A percentile compares a stretch with the other conserved stretches of the same genome.
phyloP scores from a whole-genome alignment of 2,113 vertebrate genomes.

The Chaetura pelagica region DNA sequence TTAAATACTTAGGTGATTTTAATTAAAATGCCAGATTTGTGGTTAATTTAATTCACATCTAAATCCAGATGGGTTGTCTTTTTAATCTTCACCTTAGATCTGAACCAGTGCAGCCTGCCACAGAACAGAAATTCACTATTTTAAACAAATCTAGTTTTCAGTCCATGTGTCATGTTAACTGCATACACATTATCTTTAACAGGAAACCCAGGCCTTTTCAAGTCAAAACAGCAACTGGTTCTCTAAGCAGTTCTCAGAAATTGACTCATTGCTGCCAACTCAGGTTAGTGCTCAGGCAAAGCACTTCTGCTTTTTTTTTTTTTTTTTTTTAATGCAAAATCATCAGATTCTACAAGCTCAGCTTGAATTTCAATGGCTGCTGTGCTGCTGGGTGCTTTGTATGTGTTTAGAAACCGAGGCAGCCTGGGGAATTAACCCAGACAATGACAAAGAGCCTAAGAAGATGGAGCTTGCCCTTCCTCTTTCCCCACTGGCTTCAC shows the following conservation, averaged over 20 bases:
- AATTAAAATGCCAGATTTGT: neutral
- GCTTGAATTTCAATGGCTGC: neutral
- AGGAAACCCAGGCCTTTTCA: neutral
- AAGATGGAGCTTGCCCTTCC: neutral
- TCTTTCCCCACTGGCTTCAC: neutral
- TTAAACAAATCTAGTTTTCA: neutral
- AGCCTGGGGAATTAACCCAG: neutral
- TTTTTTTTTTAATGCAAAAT: neutral
- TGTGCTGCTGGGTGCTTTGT: neutral
- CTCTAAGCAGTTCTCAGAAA: neutral
- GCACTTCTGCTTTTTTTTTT: neutral
- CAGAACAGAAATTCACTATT: neutral
- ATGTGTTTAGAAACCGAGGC: neutral
- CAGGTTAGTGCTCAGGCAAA: neutral
- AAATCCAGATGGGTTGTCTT: neutral
- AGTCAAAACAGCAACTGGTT: neutral
- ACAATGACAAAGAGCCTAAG: neutral
- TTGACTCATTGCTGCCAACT: neutral
- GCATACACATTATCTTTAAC: neutral
- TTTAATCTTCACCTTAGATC: neutral
- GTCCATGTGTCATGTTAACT: fast-evolving
- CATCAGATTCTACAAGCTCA: neutral
- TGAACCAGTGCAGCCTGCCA: neutral
- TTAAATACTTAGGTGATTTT: neutral
- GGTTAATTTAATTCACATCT: neutral